phyloP scores from a whole-genome alignment of 1,140 invertebrate species.

The Megathymus violae region DNA sequence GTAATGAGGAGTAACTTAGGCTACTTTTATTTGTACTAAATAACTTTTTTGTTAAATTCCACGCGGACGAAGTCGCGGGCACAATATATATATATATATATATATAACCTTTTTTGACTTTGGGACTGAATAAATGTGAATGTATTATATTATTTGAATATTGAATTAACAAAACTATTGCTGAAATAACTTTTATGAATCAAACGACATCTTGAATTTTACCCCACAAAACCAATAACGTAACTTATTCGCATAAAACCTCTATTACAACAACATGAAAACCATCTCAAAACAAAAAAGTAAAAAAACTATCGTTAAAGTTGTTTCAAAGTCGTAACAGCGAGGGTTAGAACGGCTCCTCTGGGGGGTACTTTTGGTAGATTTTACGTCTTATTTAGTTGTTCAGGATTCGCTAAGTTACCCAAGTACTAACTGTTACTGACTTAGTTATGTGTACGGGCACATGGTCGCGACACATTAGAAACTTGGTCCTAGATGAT shows the following conservation, averaged over 20 bases:
- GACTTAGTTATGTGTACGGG: constrained; percentile 28
- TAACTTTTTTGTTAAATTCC: too few relatives aligned
- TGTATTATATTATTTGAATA: too few relatives aligned
- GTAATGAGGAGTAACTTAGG: too few relatives aligned
- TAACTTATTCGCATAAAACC: constrained; percentile 7
- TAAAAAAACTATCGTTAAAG: constrained; percentile 39
- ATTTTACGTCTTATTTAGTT: constrained; percentile 61
- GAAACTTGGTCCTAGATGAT: constrained; percentile 15
- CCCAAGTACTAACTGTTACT: constrained; percentile 31
- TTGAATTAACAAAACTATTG: too few relatives aligned
- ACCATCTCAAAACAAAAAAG: constrained; percentile 25
- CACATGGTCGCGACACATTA: constrained; percentile 16
- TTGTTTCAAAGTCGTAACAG: constrained; percentile 51
- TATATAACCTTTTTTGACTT: too few relatives aligned
- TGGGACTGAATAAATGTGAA: too few relatives aligned
- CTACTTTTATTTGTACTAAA: too few relatives aligned
- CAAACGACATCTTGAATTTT: constrained; percentile 12
- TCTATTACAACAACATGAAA: constrained; percentile 3
- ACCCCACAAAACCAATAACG: neutral
- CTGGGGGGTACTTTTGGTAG: constrained; percentile 59
- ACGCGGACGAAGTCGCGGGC: too few relatives aligned
- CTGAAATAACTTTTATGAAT: too few relatives aligned
- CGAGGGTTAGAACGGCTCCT: constrained; percentile 57
- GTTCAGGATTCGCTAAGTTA: constrained; percentile 31
- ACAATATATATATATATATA: too few relatives aligned